phyloP scores from a whole-genome alignment of 1,140 invertebrate genomes.

The Doryteuthis pealeii region DNA sequence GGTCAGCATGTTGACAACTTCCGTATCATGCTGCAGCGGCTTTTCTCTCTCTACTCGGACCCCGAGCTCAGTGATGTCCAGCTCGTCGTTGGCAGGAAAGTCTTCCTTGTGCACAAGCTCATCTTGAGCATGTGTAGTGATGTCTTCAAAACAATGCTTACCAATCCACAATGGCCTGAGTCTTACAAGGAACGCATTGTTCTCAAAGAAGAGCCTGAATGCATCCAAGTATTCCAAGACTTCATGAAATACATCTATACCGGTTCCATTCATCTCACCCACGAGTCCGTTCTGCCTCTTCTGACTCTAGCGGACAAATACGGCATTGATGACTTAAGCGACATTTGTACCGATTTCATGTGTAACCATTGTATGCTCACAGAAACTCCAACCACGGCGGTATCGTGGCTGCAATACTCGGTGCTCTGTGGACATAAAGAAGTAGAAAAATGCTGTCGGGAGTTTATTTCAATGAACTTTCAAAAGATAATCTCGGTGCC shows the following conservation, averaged over 20 bases:
- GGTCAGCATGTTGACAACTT: slow-evolving; percentile 39
- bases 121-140: slow-evolving; percentile 93
- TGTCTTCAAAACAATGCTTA: slow-evolving; percentile 95
- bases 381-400: slow-evolving; percentile 74
- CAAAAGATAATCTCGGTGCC: slow-evolving; percentile 76
- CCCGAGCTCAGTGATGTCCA: slow-evolving; percentile 78
- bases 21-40: slow-evolving; percentile 30
- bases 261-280: slow-evolving; percentile 81
- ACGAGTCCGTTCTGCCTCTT: slow-evolving; percentile 80
- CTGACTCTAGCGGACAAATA: slow-evolving; percentile 91
- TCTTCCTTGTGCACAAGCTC: slow-evolving; percentile 85
- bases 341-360: slow-evolving; percentile 85
- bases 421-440: slow-evolving; percentile 77
- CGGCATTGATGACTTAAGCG: slow-evolving; percentile 85
- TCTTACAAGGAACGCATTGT: slow-evolving; percentile 81
- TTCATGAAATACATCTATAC: slow-evolving; percentile 94
- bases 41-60: slow-evolving; percentile 30
- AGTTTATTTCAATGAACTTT: slow-evolving; percentile 91
- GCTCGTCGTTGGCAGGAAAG: slow-evolving; percentile 75
- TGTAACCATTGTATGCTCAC: slow-evolving; percentile 81
- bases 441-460: slow-evolving; percentile 75
- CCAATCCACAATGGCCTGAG: slow-evolving; percentile 90
- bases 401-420: slow-evolving; percentile 89
- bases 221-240: slow-evolving; percentile 80
- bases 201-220: slow-evolving; percentile 82